Evolutionary conservation across 2,113 vertebrate genomes (phyloP).

Genomic region (Dascyllus trimaculatus): DNA sequence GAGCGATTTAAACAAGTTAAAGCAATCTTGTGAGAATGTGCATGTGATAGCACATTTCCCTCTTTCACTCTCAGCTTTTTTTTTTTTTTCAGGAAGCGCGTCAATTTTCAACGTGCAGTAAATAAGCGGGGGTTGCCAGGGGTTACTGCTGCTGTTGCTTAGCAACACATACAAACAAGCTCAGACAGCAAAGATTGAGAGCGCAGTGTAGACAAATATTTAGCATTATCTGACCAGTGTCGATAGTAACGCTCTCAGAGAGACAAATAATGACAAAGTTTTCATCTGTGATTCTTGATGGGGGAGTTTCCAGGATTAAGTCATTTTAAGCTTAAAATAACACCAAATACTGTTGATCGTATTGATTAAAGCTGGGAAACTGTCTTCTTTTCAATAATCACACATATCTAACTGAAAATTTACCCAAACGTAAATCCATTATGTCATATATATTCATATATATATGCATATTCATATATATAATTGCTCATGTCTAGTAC

Average conservation of each 20-base stretch:
- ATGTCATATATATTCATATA: no score
- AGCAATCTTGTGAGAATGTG: conserved; percentile 9
- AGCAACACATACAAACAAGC: conserved; percentile 58
- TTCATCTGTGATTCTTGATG: no score
- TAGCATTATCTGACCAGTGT: background rate
- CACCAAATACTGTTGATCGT: background rate
- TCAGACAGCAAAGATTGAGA: background rate
- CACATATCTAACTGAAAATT: no score
- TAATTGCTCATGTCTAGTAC: no score
- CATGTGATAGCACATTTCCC: background rate
- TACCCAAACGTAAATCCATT: no score
- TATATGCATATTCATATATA: no score
- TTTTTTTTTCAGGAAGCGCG: conserved; percentile 38
- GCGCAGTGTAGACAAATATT: conserved; percentile 7
- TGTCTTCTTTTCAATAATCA: background rate
- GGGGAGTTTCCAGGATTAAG: background rate
- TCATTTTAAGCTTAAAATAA: no score
- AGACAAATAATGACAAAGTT: background rate
- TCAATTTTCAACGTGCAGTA: background rate
- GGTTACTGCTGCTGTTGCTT: conserved; percentile 37
- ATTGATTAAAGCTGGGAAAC: background rate
- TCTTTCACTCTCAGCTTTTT: no score
- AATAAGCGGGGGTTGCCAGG: conserved; percentile 49
- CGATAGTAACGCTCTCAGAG: conserved; percentile 6
- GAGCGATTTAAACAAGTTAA: background rate